These are phyloP conservation scores for Orthosia cruda DNA, from an alignment of 2,888 invertebrate species.

Conservation along the genomic window DNA sequence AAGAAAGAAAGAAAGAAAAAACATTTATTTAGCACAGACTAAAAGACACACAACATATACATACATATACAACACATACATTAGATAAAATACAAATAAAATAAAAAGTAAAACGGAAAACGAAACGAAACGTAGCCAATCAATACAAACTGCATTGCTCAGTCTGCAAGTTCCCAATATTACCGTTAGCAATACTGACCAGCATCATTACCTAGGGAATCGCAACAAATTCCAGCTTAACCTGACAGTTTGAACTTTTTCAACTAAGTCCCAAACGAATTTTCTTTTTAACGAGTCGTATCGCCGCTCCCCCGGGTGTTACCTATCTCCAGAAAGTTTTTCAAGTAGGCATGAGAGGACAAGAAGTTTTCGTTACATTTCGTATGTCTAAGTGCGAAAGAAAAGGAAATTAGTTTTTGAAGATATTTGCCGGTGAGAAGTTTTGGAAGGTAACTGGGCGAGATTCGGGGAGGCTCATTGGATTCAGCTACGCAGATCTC, in stretches of 20 bases:
- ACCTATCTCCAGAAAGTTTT: slow-evolving; percentile 37
- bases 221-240: slow-evolving; percentile 4
- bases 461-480: slow-evolving; percentile 1
- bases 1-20: no score
- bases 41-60: no score
- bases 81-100: no score
- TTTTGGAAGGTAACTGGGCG: slow-evolving; percentile 19
- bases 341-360: slow-evolving; percentile 22
- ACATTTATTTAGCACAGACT: no score
- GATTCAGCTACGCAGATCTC: slow-evolving; percentile 3
- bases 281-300: slow-evolving; percentile 49
- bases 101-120: no score
- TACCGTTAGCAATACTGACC: background rate
- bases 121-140: background rate
- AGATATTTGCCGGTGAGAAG: slow-evolving; percentile 43
- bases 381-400: slow-evolving; percentile 34
- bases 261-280: slow-evolving; percentile 50
- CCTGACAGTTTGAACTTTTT: slow-evolving; percentile 31
- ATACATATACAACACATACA: no score
- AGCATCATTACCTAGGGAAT: background rate
- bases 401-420: slow-evolving; percentile 58
- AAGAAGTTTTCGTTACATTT: slow-evolving; percentile 51
- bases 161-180: background rate
- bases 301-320: slow-evolving; percentile 33
- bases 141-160: background rate